Evolutionary conservation across 2,888 invertebrate species (phyloP).

Genomic region (Tridacna gigas): DNA sequence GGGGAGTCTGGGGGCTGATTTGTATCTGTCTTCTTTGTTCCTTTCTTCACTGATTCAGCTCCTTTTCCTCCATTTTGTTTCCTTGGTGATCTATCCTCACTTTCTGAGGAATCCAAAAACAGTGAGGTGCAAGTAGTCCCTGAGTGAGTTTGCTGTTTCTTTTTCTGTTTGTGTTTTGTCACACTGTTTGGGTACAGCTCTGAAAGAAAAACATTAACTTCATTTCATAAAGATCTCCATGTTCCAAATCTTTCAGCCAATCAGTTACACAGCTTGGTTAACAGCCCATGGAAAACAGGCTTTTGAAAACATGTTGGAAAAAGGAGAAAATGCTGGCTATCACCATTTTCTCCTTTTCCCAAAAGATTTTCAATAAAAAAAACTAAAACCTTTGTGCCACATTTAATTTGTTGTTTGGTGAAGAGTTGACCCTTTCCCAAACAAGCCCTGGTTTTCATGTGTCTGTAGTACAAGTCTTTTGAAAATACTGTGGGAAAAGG

Average conservation of each 20-base stretch:
- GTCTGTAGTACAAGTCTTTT: no score
- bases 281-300: no score
- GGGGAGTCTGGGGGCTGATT: background rate
- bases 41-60: background rate
- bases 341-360: background rate
- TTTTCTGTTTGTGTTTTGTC: conserved; percentile 54
- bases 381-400: no score
- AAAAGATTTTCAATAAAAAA: background rate
- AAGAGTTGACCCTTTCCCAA: background rate
- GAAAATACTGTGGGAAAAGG: no score
- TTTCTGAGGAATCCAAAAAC: conserved; percentile 46
- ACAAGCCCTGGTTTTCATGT: background rate
- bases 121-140: conserved; percentile 15
- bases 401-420: no score
- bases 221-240: no score
- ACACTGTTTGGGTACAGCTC: conserved; percentile 54
- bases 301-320: conserved; percentile 1
- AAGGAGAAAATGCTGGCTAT: background rate
- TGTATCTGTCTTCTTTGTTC: background rate
- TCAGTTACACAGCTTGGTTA: no score
- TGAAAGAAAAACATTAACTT: conserved; percentile 1
- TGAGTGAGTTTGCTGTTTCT: background rate
- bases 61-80: background rate
- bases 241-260: no score
- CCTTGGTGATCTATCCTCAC: conserved; percentile 16